Conservation (phyloP, 2,888 invertebrate genomes). For the Chrysolina haemoptera region DNA sequence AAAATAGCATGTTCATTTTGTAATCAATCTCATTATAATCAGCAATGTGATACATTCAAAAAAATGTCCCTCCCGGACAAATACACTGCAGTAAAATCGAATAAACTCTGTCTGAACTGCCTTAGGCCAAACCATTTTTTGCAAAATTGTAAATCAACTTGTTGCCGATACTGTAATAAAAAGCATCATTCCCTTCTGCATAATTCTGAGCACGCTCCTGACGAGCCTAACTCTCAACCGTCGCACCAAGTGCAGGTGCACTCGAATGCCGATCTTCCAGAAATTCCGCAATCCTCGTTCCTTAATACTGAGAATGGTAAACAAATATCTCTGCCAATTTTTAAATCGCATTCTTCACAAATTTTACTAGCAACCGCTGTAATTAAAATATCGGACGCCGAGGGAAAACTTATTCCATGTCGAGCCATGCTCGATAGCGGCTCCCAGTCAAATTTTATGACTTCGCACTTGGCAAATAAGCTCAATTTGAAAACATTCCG, state of each 20-base stretch:
- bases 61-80: neutral
- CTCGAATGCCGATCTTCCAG: neutral
- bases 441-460: slow-evolving; percentile 13
- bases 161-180: slow-evolving; percentile 14
- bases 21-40: neutral
- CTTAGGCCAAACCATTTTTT: neutral
- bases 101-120: slow-evolving; percentile 12
- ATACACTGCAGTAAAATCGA: neutral
- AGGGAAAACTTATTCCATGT: neutral
- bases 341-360: neutral
- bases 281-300: neutral
- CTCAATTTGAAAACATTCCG: neutral
- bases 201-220: neutral
- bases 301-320: neutral
- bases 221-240: neutral
- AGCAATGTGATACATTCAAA: neutral
- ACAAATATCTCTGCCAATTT: too few species aligned
- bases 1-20: neutral
- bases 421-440: slow-evolving; percentile 16
- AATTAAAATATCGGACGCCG: too few species aligned
- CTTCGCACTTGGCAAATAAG: neutral
- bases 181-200: slow-evolving; percentile 6
- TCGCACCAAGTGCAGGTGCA: neutral
- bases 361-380: too few species aligned
- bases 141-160: neutral